Base-by-base conservation (phyloP, 2,113 vertebrate species). In the Dipodomys stephensi region DNA sequence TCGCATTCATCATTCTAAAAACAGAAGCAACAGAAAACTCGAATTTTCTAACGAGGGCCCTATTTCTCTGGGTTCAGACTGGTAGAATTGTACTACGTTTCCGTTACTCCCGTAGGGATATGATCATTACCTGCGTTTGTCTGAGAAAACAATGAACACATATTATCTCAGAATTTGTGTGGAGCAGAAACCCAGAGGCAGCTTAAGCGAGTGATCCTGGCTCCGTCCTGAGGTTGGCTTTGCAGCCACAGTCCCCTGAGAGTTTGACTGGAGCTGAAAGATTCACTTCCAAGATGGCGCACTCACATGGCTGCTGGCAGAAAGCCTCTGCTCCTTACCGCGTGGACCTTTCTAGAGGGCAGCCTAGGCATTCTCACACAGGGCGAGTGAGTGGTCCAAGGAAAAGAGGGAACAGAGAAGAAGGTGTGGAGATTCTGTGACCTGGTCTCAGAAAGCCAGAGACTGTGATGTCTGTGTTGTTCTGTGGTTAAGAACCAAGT, bases 1-100 rank as follows among this genome's bases (percentile, higher is more conserved):
- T 83, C 76, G 87, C 18, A 76, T 79, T 94, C 84, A 83, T 92
- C 30, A 90, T 18, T 30, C 74, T 94, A 32, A 92, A 92, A 91
- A 68, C 72, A 72, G 46, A 83, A 87, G 44, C 35, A 77, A 2
- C 53, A 49, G 20, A 87, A 94, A 81, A 53, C 49, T 53, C 30
- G 8, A 72, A 4, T 44, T 81, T n/a, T 83, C 62, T 32, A 25
- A 64, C 7, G 22, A 76, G 27, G n/a, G 27, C 27, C 68, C 13
- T 23, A 10, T 84, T 92, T 92, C 80, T 89, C 71, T 78, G 64
- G 62, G 25, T 95, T 39, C 25, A 65, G 20, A 25, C 62, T 71
- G 6, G 46, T 76, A 3, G 28, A 88, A 76, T 87, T 83, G 60
- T 90, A 79, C 72, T 28, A 2, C 30, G 60, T 78, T 87, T 44